Conservation (phyloP, 2,113 vertebrate species). For the Dendrocopos noguchii region DNA sequence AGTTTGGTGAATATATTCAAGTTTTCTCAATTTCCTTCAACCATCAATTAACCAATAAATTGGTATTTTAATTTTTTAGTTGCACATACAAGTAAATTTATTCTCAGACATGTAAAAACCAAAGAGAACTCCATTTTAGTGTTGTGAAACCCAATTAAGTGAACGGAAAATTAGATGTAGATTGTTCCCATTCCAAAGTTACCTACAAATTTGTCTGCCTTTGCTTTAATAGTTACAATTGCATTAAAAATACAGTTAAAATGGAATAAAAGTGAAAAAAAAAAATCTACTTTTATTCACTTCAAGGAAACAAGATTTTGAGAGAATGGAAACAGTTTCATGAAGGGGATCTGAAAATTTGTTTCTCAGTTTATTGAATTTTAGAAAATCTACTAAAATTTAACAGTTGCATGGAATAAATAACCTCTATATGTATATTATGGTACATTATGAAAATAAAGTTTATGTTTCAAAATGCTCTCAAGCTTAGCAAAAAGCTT, state of each 20-base stretch:
- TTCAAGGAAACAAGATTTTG: background rate
- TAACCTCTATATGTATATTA: background rate
- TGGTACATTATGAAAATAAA: background rate
- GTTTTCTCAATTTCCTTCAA: background rate
- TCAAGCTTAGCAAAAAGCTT: background rate
- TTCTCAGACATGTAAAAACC: background rate
- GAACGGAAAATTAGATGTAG: background rate
- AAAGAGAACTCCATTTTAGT: background rate
- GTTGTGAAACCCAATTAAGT: background rate
- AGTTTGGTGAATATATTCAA: background rate
- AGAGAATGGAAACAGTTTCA: background rate
- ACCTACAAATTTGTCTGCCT: background rate
- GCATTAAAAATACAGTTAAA: background rate
- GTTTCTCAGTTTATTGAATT: background rate
- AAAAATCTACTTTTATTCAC: no score
- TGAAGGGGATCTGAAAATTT: background rate
- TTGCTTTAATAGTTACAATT: background rate
- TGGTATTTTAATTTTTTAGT: background rate
- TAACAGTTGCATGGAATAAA: background rate
- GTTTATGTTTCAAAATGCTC: background rate
- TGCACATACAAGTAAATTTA: background rate
- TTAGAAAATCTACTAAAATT: background rate
- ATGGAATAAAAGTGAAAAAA: background rate
- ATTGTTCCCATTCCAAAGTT: background rate
- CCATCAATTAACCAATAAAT: background rate